Conservation (phyloP, 2,797 vertebrate genomes). For the Gymnothorax reevesii region DNA sequence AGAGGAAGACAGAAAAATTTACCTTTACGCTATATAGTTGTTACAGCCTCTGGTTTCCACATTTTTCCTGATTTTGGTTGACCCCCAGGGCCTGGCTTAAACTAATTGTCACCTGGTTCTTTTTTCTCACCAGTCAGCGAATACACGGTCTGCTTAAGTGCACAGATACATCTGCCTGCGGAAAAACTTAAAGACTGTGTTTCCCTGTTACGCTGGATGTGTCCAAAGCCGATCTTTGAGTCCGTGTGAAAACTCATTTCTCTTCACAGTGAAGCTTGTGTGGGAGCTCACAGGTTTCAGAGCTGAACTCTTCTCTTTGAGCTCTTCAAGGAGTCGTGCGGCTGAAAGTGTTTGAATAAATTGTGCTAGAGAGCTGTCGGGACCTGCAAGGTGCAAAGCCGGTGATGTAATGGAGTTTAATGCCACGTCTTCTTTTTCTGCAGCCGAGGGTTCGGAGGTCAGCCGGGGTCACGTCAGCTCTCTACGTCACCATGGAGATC, state of each 20-base stretch:
- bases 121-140: no score
- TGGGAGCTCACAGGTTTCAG: constrained; percentile 17
- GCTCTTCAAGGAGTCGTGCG: not conserved
- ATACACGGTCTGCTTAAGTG: no score
- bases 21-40: no score
- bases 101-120: no score
- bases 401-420: constrained; percentile 1
- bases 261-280: not conserved
- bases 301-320: not conserved
- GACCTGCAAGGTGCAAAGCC: not conserved
- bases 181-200: no score
- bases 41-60: no score
- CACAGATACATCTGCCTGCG: no score
- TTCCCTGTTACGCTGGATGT: no score
- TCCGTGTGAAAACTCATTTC: not conserved
- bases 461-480: constrained; percentile 68
- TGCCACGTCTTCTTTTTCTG: constrained; percentile 32
- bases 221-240: not conserved
- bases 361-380: not conserved
- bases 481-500: constrained; percentile 93
- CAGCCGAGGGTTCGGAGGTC: constrained; percentile 57
- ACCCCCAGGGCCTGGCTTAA: no score
- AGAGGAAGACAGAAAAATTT: no score
- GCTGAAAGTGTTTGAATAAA: not conserved
- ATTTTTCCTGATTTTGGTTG: no score